These are phyloP conservation scores for Saccostrea glomerata DNA, from an alignment of 1,140 invertebrate genomes.

Conservation along the genomic window DNA sequence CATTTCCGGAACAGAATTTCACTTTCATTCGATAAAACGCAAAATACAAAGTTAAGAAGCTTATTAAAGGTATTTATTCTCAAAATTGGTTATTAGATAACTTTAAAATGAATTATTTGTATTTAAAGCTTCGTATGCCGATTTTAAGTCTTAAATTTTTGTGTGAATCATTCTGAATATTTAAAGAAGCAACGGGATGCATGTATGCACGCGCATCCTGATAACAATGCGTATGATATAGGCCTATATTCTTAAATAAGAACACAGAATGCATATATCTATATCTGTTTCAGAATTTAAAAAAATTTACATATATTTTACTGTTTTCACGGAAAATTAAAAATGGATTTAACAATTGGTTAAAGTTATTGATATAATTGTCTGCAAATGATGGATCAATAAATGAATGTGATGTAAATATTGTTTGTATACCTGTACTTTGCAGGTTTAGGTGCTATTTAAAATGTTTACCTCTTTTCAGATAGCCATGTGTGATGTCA, in stretches of 20 bases:
- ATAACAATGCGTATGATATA: not conserved
- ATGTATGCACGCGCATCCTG: conserved; percentile 34
- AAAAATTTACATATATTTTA: not conserved
- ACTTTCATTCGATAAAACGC: conserved; percentile 19
- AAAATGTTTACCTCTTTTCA: not conserved
- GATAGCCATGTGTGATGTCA: conserved; percentile 24
- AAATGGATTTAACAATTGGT: not conserved
- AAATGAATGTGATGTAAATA: not conserved
- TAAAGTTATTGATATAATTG: not conserved
- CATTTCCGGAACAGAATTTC: conserved; percentile 30
- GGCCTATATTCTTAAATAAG: not conserved
- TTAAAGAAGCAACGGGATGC: conserved; percentile 10
- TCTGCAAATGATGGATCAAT: conserved; percentile 12
- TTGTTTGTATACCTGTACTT: not conserved
- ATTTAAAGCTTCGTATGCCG: not conserved
- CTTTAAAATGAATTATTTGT: not conserved
- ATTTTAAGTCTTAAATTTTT: not conserved
- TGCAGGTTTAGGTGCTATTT: not conserved
- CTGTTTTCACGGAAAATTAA: not conserved
- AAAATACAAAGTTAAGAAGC: not conserved
- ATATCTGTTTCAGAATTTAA: not conserved
- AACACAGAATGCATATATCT: not conserved
- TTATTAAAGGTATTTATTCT: not conserved
- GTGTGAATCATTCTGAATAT: not conserved
- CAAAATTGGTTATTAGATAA: not conserved